These are phyloP conservation scores for Ganaspis brasiliensis DNA, from an alignment of 2,888 invertebrate species.

Conservation along the genomic window DNA sequence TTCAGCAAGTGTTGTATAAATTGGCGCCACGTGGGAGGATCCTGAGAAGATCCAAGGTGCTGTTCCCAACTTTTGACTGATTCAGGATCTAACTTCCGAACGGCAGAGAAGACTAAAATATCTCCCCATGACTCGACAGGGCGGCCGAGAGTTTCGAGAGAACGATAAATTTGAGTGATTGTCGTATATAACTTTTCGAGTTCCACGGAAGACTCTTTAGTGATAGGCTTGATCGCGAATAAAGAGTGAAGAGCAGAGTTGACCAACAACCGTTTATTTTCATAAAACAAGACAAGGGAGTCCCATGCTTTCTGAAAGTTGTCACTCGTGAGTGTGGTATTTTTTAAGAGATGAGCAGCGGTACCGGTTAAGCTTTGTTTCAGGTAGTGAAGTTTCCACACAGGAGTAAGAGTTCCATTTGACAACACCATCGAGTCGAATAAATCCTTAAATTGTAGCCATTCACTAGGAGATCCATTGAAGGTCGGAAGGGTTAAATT, in stretches of 20 bases:
- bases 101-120: slow-evolving; percentile 47
- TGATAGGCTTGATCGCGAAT: neutral
- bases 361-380: neutral
- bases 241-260: too few relatives aligned
- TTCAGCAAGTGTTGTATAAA: slow-evolving; percentile 47
- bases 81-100: slow-evolving; percentile 46
- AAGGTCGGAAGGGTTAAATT: neutral
- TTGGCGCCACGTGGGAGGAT: slow-evolving; percentile 48
- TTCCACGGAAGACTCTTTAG: neutral
- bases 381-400: neutral
- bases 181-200: neutral
- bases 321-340: neutral
- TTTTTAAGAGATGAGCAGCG: neutral
- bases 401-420: neutral
- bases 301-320: neutral
- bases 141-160: slow-evolving; percentile 45
- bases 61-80: slow-evolving; percentile 51
- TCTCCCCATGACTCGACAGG: slow-evolving; percentile 50
- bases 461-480: slow-evolving; percentile 3
- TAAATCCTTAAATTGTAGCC: neutral
- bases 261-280: neutral
- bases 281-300: neutral
- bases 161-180: neutral
- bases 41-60: slow-evolving; percentile 30
- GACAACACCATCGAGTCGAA: neutral